Evolutionary conservation across 2,797 vertebrate genomes (phyloP).

Genomic region (Enoplosus armatus): DNA sequence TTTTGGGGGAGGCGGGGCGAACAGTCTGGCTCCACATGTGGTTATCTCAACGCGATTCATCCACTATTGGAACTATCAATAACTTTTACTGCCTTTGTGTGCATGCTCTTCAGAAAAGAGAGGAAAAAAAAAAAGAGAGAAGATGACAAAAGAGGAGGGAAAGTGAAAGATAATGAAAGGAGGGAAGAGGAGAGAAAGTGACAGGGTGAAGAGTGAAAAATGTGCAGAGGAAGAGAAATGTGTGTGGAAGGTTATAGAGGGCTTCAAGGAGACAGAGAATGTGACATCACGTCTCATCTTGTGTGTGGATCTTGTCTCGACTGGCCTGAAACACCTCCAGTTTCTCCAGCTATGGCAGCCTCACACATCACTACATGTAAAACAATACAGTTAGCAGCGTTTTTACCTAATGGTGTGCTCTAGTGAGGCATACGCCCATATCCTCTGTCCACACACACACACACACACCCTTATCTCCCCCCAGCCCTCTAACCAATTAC

Average conservation of each 20-base stretch:
- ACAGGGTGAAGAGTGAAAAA: constrained; percentile 68
- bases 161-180: constrained; percentile 58
- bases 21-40: constrained; percentile 72
- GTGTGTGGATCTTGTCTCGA: constrained; percentile 78
- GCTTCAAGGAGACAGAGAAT: constrained; percentile 72
- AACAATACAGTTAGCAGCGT: constrained; percentile 58
- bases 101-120: constrained; percentile 1
- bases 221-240: constrained; percentile 34
- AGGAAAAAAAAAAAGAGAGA: constrained; percentile 11
- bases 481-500: constrained; percentile 65
- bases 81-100: constrained; percentile 60
- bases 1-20: constrained; percentile 30
- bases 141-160: constrained; percentile 48
- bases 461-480: constrained; percentile 43
- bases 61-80: constrained; percentile 67
- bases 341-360: constrained; percentile 54
- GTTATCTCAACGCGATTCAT: constrained; percentile 64
- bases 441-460: constrained; percentile 37
- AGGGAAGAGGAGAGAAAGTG: constrained; percentile 56
- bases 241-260: constrained; percentile 47
- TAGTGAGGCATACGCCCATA: constrained; percentile 49
- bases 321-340: constrained; percentile 76
- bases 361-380: constrained; percentile 65
- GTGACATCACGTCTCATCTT: constrained; percentile 82
- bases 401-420: constrained; percentile 33